Evolutionary conservation across 2,888 invertebrate genomes (phyloP), one percentile per base, ranked within the genome.

Genomic region (Aporophyla lueneburgensis): DNA sequence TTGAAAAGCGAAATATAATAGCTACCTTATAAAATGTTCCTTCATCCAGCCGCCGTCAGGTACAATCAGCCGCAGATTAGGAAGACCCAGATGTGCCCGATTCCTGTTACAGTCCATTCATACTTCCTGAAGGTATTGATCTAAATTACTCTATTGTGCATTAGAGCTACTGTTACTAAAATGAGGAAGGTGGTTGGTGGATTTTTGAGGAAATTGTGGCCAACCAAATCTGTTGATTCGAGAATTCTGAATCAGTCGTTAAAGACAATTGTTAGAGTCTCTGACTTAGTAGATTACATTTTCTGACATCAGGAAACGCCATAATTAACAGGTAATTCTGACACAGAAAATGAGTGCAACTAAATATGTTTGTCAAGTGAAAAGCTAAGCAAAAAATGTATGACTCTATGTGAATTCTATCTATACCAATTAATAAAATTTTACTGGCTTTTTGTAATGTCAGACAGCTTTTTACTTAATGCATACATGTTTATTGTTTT

Each of bases 81-180:
- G 40, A 70, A 43, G 54, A 56, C 54, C 54, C 27, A 62, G 54
- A 27, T 53, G 21, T 40, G 53, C 61, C 49, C 78, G n/a, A 43
- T 56, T 51, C 58, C 21, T 21, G 54, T 21, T 24, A 43, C 24
- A 14, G n/a, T 43, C 49, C 19, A 51, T 71, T 78, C 43, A 63
- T 62, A 27, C 24, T 51, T 21, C 33, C 24, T 10, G 51, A 33
- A 65, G 46, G 24, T 49, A 59, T 71, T 73, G 74, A 78, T 80
- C 10, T 24, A 72, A 58, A 46, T 65, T n/a, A 59, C 54, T 80
- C 65, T 65, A 80, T 65, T 12, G 46, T 3, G 19, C 33, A 59
- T 59, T 65, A 73, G 10, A n/a, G 46, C 62, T 43, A 43, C 59
- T 73, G 63, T 78, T 80, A 78, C 49, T n/a, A 3, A 19, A 80